Evolutionary conservation across 2,113 vertebrate genomes (phyloP).

Genomic region (Thunnus maccoyii): DNA sequence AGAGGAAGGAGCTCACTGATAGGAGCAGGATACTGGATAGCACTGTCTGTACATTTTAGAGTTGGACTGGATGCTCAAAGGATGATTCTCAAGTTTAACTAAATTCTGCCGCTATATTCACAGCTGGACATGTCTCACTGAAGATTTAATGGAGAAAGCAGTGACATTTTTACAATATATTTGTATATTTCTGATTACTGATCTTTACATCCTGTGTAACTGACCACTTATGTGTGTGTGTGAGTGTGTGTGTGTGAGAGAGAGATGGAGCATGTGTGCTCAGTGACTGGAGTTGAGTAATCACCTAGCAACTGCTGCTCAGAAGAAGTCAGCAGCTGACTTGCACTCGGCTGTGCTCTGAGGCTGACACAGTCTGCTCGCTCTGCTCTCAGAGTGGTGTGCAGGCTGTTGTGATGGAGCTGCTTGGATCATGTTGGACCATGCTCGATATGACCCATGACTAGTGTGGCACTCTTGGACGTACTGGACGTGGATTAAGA

Average conservation of each 20-base stretch:
- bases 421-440: slow-evolving; percentile 50
- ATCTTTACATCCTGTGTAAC: not conserved
- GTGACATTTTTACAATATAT: not conserved
- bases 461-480: slow-evolving; percentile 28
- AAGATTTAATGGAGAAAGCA: not conserved
- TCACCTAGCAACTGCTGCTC: slow-evolving; percentile 87
- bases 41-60: not conserved
- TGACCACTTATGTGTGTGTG: not conserved
- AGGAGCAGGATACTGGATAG: slow-evolving; percentile 20
- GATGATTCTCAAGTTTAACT: not conserved
- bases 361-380: slow-evolving; percentile 33
- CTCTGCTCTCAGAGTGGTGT: slow-evolving; percentile 44
- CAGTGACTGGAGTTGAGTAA: slow-evolving; percentile 75
- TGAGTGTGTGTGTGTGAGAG: not conserved
- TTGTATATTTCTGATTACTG: slow-evolving; percentile 18
- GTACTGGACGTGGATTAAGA: slow-evolving; percentile 42
- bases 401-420: slow-evolving; percentile 9
- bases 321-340: slow-evolving; percentile 81
- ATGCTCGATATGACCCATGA: slow-evolving; percentile 32
- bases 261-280: slow-evolving; percentile 39
- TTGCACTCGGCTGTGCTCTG: slow-evolving; percentile 50
- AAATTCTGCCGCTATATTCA: not conserved
- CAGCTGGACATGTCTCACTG: not conserved
- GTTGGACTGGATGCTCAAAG: slow-evolving; percentile 3
- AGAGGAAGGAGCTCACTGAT: slow-evolving; percentile 23